These are phyloP conservation scores for Calameuta filiformis DNA, from an alignment of 2,888 invertebrate species.

Conservation along the genomic window DNA sequence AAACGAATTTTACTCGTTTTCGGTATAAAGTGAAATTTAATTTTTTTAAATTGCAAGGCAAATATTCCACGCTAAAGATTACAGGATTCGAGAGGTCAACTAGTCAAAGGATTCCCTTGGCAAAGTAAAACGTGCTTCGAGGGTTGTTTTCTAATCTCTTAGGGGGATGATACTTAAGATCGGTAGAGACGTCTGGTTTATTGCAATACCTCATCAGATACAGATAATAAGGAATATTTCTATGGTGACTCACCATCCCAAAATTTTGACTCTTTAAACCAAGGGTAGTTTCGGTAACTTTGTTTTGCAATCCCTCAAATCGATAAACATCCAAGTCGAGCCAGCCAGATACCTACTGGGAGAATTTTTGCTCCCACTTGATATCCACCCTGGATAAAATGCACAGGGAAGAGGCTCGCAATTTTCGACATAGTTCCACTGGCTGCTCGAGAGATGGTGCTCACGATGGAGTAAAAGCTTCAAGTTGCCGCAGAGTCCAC, in stretches of 20 bases:
- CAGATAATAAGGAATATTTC: not conserved
- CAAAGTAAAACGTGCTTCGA: not conserved
- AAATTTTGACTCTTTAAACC: not conserved
- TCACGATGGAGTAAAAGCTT: constrained; percentile 20
- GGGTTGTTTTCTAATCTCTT: not conserved
- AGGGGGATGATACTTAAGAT: not conserved
- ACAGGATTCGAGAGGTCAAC: not conserved
- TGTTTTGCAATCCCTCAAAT: not conserved
- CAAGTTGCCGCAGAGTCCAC: constrained; percentile 23
- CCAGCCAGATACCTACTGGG: not conserved
- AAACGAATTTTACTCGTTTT: not conserved
- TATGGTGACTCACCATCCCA: not conserved
- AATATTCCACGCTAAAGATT: not conserved
- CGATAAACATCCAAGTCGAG: not conserved
- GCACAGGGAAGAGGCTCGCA: not conserved
- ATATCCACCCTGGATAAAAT: not conserved
- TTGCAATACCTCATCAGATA: not conserved
- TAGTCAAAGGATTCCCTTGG: not conserved
- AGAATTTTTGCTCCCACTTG: not conserved
- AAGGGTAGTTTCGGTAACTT: not conserved
- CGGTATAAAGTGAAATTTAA: not conserved
- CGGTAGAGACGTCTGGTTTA: not conserved
- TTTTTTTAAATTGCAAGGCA: not conserved
- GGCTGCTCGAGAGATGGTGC: constrained; percentile 42
- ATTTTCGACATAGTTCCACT: not conserved